Base-by-base conservation (phyloP, 2,797 vertebrate genomes). In the Hipposideros larvatus region DNA sequence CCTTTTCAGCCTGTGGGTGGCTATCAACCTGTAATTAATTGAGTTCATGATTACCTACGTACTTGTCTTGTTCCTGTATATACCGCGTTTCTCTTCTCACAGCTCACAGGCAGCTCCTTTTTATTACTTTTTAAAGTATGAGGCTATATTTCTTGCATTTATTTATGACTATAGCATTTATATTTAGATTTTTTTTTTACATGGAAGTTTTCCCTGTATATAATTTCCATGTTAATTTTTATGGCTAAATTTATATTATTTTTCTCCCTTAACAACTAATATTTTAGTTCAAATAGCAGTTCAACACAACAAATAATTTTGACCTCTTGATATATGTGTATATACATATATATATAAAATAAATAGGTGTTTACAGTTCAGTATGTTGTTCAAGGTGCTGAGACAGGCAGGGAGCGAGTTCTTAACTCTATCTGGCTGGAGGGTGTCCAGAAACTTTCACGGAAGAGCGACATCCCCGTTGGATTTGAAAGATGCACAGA, bases 1-100 rank as follows among this genome's bases (percentile, higher is more conserved):
- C 89, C 89, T 95, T 90, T 79, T 91, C 37, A 92, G 46, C 57
- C 46, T 66, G 89, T 93, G 92, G 93, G 94, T 96, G 65, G 96
- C 88, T 75, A 92, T 78, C 41, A 95, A 59, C 80, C 46, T 93
- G 14, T 94, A 92, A 87, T 95, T 96, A 97, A 88, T 15, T 24
- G 59, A 77, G 89, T 86, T 84, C 70, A 28, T 90, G 77, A 77
- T 61, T 61, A 61, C 59, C 87, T 82, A 66, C 87, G 43, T 78
- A 43, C 90, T 79, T 82, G 41, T 73, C 83, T 87, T 87, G 51
- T 96, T 95, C 91, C 80, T 97, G 79, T 85, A 11, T 83, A 34
- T 73, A 70, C 46, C 65, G 0, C 88, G 59, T 88, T 90, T 93
- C 71, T 92, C 71, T 21, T 22, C 7, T 86, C 37, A 63, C 1